A percentile compares a stretch with the other conserved stretches of the same genome.
These are phyloP conservation scores for Hermetia illucens DNA, from an alignment of 1,140 invertebrate species.

Conservation along the genomic window DNA sequence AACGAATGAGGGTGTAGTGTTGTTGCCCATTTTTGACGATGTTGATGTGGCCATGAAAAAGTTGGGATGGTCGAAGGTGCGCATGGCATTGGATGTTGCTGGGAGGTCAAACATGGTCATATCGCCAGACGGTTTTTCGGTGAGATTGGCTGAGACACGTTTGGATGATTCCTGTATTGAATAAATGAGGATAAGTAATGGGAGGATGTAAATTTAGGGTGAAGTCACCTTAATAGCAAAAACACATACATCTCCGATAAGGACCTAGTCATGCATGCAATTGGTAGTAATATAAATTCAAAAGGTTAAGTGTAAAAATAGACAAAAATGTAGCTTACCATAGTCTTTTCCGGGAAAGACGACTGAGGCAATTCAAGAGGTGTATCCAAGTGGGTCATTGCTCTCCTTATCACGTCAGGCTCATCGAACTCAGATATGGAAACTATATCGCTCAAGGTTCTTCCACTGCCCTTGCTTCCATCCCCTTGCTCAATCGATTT, in stretches of 20 bases:
- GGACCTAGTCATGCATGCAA: background rate
- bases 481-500: constrained; percentile 25
- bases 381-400: constrained; percentile 14
- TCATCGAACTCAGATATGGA: constrained; percentile 55
- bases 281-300: background rate
- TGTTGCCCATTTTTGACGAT: constrained; percentile 14
- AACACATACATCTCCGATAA: background rate
- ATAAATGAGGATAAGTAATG: background rate
- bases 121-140: constrained; percentile 23
- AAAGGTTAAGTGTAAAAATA: background rate
- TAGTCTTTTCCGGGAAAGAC: constrained; percentile 17
- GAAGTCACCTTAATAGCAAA: background rate
- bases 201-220: background rate
- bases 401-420: constrained; percentile 36
- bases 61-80: constrained; percentile 24
- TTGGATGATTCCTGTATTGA: constrained; percentile 22
- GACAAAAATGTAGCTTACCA: constrained; percentile 15
- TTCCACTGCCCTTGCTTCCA: constrained; percentile 36
- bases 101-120: constrained; percentile 21
- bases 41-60: constrained; percentile 18
- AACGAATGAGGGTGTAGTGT: constrained; percentile 16
- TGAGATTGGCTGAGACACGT: constrained; percentile 22
- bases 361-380: constrained; percentile 2
- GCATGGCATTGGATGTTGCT: constrained; percentile 11
- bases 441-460: constrained; percentile 52